Evolutionary conservation across 2,113 vertebrate genomes (phyloP).

Genomic region (Craseonycteris thonglongyai): DNA sequence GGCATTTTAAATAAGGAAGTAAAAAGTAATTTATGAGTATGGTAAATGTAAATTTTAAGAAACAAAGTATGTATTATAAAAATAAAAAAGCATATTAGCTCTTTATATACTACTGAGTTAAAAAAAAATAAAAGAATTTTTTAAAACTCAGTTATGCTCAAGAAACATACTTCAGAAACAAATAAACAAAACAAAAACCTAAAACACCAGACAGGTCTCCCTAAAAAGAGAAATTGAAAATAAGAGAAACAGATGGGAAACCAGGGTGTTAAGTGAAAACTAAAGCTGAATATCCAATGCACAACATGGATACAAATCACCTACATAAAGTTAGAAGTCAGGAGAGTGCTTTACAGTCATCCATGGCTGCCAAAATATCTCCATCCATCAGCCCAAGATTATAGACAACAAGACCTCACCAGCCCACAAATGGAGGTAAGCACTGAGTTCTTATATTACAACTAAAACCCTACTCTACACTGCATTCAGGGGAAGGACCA

Average conservation of each 20-base stretch:
- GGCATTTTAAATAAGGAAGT: conserved; percentile 34
- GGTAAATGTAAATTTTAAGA: conserved; percentile 28
- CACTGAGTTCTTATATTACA: neutral
- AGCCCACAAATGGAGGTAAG: neutral
- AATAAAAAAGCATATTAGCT: conserved; percentile 31
- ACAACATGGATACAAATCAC: neutral
- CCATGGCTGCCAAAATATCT: neutral
- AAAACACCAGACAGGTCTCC: neutral
- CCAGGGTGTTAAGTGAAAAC: neutral
- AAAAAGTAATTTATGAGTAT: conserved; percentile 53
- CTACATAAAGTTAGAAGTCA: neutral
- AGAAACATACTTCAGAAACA: neutral
- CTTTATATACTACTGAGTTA: conserved; percentile 26
- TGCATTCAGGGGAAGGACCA: neutral
- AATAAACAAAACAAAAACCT: neutral
- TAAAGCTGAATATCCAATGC: neutral
- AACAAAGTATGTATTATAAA: conserved; percentile 27
- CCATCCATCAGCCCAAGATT: neutral
- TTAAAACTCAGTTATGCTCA: neutral
- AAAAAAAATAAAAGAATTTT: conserved; percentile 22
- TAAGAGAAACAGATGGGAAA: neutral
- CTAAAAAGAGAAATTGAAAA: neutral
- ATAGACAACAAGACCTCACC: neutral
- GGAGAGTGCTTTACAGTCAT: neutral
- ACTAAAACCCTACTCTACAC: neutral